phyloP scores from a whole-genome alignment of 2,888 invertebrate genomes.

The Hypsopygia costalis region DNA sequence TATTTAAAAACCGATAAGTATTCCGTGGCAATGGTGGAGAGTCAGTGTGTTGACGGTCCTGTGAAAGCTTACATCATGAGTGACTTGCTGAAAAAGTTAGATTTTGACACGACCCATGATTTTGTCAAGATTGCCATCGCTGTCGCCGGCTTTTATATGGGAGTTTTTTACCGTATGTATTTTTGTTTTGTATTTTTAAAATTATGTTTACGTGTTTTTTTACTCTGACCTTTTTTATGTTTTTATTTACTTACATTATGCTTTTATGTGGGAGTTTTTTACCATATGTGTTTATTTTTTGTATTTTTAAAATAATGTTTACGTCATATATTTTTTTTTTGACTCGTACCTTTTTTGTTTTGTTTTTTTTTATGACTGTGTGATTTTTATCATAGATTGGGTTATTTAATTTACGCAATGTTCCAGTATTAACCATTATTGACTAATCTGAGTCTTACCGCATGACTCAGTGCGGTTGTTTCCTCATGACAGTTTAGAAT shows the following conservation, averaged over 20 bases:
- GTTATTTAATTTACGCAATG: too few relatives aligned
- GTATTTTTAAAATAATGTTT: constrained; percentile 12
- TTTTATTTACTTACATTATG: too few relatives aligned
- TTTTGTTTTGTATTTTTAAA: constrained; percentile 22
- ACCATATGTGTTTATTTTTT: constrained; percentile 51
- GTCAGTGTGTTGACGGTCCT: constrained; percentile 52
- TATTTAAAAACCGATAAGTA: constrained; percentile 31
- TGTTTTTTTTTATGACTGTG: neutral
- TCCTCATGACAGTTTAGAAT: constrained; percentile 14
- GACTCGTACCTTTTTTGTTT: neutral
- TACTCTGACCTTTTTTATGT: neutral
- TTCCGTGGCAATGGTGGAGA: constrained; percentile 56
- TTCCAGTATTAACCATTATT: too few relatives aligned
- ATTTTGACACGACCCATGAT: constrained; percentile 59
- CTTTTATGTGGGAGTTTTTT: constrained; percentile 64
- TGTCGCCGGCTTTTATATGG: constrained; percentile 61
- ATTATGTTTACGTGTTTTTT: constrained; percentile 4
- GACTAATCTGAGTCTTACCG: neutral
- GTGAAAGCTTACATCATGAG: constrained; percentile 73
- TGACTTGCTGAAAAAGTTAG: constrained; percentile 65
- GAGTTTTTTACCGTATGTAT: constrained; percentile 65
- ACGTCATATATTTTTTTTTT: constrained; percentile 4
- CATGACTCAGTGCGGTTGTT: constrained; percentile 14
- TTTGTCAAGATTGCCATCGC: constrained; percentile 56
- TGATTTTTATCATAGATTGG: too few relatives aligned